Conservation (phyloP, 2,888 invertebrate species). For the Xiphydria camelus region DNA sequence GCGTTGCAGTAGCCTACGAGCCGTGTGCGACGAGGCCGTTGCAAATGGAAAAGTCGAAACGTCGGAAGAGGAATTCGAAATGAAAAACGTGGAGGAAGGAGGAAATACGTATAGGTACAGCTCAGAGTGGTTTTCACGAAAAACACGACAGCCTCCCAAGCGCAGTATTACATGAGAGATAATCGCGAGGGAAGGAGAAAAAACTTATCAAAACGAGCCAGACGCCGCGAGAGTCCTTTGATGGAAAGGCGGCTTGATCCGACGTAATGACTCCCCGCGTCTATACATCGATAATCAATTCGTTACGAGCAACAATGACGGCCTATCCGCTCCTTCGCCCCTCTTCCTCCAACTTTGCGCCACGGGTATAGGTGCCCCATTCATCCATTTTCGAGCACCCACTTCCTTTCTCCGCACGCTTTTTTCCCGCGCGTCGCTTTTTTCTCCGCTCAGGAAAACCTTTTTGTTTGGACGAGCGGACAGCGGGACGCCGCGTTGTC, state of each 20-base stretch:
- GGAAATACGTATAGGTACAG: too few relatives aligned
- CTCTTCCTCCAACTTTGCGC: neutral
- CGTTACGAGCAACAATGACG: conserved; percentile 12
- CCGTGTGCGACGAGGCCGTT: too few relatives aligned
- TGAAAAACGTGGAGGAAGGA: too few relatives aligned
- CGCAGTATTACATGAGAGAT: too few relatives aligned
- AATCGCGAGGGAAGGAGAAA: too few relatives aligned
- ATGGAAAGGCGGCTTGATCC: conserved; percentile 13
- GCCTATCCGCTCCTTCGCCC: neutral
- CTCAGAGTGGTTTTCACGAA: too few relatives aligned
- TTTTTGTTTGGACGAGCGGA: neutral
- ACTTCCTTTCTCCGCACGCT: conserved; percentile 8
- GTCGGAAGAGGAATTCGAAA: too few relatives aligned
- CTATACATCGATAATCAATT: conserved; percentile 15
- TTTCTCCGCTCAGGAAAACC: neutral
- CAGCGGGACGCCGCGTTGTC: neutral
- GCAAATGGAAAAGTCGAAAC: too few relatives aligned
- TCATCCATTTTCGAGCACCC: conserved; percentile 11
- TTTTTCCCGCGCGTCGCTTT: neutral
- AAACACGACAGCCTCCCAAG: too few relatives aligned
- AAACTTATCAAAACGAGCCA: too few relatives aligned
- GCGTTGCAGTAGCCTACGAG: too few relatives aligned
- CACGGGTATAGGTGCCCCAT: conserved; percentile 3
- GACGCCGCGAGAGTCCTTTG: conserved; percentile 2
- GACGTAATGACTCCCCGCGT: conserved; percentile 3